These are phyloP conservation scores for Pseudorectes ferrugineus DNA, from an alignment of 2,113 vertebrate genomes.

Conservation along the genomic window DNA sequence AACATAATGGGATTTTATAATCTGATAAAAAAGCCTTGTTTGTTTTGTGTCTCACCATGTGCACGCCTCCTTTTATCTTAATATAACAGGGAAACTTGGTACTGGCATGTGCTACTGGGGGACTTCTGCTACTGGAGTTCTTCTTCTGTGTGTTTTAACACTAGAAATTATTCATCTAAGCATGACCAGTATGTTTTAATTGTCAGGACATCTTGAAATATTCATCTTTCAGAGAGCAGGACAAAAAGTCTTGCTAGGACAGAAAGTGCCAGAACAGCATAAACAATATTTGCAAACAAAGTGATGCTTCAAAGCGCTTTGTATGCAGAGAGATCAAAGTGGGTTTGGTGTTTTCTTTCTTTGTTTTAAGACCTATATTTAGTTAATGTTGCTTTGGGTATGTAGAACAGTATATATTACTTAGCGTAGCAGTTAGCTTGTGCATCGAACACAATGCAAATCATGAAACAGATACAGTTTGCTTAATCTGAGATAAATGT, in stretches of 20 bases:
- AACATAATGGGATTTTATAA: not conserved
- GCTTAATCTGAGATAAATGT: not conserved
- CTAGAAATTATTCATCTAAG: not conserved
- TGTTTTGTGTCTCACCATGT: not conserved
- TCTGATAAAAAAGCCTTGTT: not conserved
- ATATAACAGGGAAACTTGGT: not conserved
- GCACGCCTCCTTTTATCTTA: not conserved
- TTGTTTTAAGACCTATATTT: not conserved
- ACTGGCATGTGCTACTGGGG: not conserved
- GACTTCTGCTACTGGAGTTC: not conserved
- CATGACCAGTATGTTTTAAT: not conserved
- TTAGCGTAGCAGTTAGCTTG: not conserved
- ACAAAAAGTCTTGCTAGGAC: not conserved
- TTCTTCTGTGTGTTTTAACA: not conserved
- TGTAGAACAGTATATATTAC: not conserved
- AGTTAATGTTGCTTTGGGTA: not conserved
- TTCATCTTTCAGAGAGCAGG: not conserved
- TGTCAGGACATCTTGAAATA: not conserved
- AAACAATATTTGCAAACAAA: not conserved
- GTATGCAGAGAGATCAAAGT: not conserved
- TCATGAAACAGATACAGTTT: not conserved
- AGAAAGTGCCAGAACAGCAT: not conserved
- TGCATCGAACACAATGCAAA: not conserved
- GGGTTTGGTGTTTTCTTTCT: not conserved
- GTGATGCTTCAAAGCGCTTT: fast-evolving